Conservation (phyloP, 37 sponge, comb jelly and placozoan species). For the Trichoplax adhaerens region DNA sequence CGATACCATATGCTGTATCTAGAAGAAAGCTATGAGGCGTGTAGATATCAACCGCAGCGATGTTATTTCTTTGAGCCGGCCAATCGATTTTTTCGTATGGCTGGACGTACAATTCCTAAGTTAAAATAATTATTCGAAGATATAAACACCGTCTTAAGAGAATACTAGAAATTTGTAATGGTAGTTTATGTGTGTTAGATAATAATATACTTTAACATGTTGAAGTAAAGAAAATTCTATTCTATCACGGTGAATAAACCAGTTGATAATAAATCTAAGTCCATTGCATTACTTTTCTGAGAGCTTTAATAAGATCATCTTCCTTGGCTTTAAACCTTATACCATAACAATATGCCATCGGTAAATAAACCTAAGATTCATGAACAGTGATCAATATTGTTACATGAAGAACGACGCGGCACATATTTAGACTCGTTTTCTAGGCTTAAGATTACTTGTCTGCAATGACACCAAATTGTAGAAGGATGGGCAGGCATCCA, state of each 20-base stretch:
- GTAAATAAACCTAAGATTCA: conserved; percentile 50
- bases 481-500: conserved; percentile 65
- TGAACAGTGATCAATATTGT: too few species aligned
- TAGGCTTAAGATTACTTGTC: conserved; percentile 28
- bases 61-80: conserved; percentile 58
- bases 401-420: too few species aligned
- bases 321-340: conserved; percentile 18
- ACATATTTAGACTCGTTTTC: too few species aligned
- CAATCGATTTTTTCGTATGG: conserved; percentile 56
- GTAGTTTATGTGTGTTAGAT: too few species aligned
- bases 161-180: neutral
- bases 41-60: conserved; percentile 52
- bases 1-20: conserved; percentile 20
- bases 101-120: conserved; percentile 47
- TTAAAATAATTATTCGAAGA: neutral
- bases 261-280: too few species aligned
- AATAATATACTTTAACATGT: too few species aligned
- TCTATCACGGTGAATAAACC: too few species aligned
- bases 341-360: conserved; percentile 83
- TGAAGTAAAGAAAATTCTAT: too few species aligned
- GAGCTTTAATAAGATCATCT: conserved; percentile 21
- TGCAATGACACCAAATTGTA: conserved; percentile 80
- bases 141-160: neutral
- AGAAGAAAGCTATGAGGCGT: conserved; percentile 56
- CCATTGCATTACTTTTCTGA: conserved; percentile 29